phyloP scores from a whole-genome alignment of 2,888 invertebrate species.

The Chironomus riparius region DNA sequence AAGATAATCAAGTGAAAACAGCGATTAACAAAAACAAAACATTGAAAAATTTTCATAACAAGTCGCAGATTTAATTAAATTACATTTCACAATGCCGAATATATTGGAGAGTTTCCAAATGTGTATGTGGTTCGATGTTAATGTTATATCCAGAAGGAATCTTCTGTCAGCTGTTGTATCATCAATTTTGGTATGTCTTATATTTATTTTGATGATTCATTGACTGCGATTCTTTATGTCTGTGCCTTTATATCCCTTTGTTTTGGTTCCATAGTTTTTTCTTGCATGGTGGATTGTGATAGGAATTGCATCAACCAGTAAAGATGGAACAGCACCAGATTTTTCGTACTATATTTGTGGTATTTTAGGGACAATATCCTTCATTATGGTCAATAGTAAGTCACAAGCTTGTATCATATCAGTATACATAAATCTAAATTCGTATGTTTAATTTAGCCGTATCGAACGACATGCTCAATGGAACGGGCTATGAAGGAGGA shows the following conservation, averaged over 20 bases:
- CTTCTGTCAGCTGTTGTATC: constrained; percentile 8
- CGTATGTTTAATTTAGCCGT: not conserved
- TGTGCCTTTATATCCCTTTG: constrained; percentile 21
- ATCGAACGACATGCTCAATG: constrained; percentile 50
- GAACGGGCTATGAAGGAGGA: constrained; percentile 73
- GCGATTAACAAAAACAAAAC: not conserved
- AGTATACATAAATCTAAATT: constrained; percentile 31
- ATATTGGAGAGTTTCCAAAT: constrained; percentile 7
- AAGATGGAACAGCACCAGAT: constrained; percentile 48
- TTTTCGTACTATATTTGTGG: constrained; percentile 89
- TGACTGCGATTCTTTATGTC: not conserved
- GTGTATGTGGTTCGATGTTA: constrained; percentile 26
- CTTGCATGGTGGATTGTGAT: constrained; percentile 98
- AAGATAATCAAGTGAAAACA: not conserved
- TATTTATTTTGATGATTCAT: constrained; percentile 17
- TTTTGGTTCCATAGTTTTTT: constrained; percentile 64
- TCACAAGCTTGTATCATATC: not conserved
- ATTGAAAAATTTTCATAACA: not conserved
- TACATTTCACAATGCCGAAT: constrained; percentile 5
- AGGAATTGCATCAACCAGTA: constrained; percentile 78
- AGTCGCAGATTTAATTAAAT: not conserved
- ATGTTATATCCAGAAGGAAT: constrained; percentile 19
- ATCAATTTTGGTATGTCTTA: constrained; percentile 4
- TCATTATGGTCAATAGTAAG: constrained; percentile 71
- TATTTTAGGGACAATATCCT: constrained; percentile 84